Percentiles rank a stretch among this genome's conserved stretches.
Evolutionary conservation across 2,113 vertebrate species (phyloP).

Genomic region (Pholis gunnellus): DNA sequence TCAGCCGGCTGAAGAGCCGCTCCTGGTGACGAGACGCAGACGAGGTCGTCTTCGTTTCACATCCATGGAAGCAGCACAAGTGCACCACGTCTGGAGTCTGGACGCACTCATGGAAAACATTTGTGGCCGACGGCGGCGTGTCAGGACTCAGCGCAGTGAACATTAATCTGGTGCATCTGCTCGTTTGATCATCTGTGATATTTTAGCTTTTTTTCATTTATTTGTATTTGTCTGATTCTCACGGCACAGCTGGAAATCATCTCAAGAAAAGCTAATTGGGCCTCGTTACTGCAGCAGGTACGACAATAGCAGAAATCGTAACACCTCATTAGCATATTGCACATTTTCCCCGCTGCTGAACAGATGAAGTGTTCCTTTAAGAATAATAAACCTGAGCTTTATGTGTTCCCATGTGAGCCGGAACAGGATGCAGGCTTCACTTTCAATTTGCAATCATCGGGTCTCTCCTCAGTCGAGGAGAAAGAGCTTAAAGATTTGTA

Average conservation of each 20-base stretch:
- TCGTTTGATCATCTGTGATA: slow-evolving; percentile 28
- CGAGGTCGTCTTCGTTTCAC: background rate
- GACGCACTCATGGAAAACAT: slow-evolving; percentile 40
- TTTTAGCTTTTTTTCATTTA: slow-evolving; percentile 20
- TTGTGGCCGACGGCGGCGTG: slow-evolving; percentile 11
- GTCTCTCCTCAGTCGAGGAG: background rate
- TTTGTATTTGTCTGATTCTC: slow-evolving; percentile 5
- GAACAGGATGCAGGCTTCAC: slow-evolving; percentile 6
- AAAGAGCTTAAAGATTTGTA: background rate
- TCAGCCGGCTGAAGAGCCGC: background rate
- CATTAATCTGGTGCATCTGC: slow-evolving; percentile 18
- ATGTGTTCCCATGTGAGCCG: slow-evolving; percentile 16
- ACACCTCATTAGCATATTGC: slow-evolving; percentile 47
- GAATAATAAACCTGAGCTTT: slow-evolving; percentile 15
- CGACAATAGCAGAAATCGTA: slow-evolving; percentile 10
- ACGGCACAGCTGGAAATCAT: slow-evolving; percentile 59
- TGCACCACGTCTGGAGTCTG: slow-evolving; percentile 18
- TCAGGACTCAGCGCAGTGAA: background rate
- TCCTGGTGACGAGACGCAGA: background rate
- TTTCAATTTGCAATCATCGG: background rate
- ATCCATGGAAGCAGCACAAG: background rate
- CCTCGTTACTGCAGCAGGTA: slow-evolving; percentile 13
- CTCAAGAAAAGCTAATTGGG: slow-evolving; percentile 14
- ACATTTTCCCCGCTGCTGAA: slow-evolving; percentile 11
- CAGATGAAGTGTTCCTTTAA: background rate